Evolutionary conservation across 2,888 invertebrate species (phyloP).

Genomic region (Coleophora flavipennella): DNA sequence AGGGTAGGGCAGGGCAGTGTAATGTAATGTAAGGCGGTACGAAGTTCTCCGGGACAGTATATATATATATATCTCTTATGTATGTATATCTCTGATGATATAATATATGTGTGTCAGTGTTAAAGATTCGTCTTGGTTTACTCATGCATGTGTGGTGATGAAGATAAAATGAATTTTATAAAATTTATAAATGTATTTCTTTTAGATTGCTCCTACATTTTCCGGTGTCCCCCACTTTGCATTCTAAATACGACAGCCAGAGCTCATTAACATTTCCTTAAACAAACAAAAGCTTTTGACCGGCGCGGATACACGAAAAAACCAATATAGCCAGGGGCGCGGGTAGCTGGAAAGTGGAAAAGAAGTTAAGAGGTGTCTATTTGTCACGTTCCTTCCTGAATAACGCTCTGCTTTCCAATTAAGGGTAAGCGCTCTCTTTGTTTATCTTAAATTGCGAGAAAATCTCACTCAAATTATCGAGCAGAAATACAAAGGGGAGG

Average conservation of each 20-base stretch:
- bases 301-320: slow-evolving; percentile 50
- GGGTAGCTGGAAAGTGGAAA: slow-evolving; percentile 65
- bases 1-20: too few relatives aligned
- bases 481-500: slow-evolving; percentile 64
- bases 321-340: slow-evolving; percentile 62
- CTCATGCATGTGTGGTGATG: too few relatives aligned
- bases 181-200: too few relatives aligned
- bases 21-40: too few relatives aligned
- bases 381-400: slow-evolving; percentile 72
- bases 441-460: slow-evolving; percentile 74
- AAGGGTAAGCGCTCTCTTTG: slow-evolving; percentile 73
- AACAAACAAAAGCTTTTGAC: slow-evolving; percentile 60
- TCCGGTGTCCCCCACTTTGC: slow-evolving; percentile 1
- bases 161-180: too few relatives aligned
- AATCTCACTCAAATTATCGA: slow-evolving; percentile 74
- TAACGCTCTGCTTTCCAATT: slow-evolving; percentile 72
- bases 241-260: slow-evolving; percentile 25
- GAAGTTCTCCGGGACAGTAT: too few relatives aligned
- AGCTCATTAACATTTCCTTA: slow-evolving; percentile 57
- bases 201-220: too few relatives aligned
- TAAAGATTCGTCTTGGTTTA: too few relatives aligned
- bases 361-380: slow-evolving; percentile 74
- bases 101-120: too few relatives aligned
- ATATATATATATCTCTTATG: too few relatives aligned
- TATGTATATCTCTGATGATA: too few relatives aligned